Percentiles rank a stretch among this genome's conserved stretches.
Evolutionary conservation across 1,140 invertebrate genomes (phyloP).

Genomic region (Bombus confusus): DNA sequence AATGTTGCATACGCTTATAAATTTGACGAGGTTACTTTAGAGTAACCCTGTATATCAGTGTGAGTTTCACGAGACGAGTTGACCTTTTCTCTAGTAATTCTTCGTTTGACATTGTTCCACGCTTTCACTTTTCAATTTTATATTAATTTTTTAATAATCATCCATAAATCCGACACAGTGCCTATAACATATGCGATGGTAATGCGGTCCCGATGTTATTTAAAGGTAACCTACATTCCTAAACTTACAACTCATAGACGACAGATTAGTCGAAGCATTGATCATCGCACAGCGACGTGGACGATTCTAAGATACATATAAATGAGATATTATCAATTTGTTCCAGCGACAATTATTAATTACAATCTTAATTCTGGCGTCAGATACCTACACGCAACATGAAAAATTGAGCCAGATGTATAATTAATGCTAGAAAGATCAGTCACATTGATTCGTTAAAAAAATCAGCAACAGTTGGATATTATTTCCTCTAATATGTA

Average conservation of each 20-base stretch:
- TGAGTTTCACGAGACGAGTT: not conserved
- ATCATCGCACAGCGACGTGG: not conserved
- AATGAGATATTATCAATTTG: not conserved
- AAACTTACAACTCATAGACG: not conserved
- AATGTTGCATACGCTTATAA: not conserved
- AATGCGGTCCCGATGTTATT: too few species aligned
- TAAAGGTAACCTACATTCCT: too few species aligned
- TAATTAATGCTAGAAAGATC: too few species aligned
- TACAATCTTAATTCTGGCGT: not conserved
- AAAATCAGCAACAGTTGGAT: too few species aligned
- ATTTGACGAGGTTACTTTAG: not conserved
- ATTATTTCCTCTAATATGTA: too few species aligned
- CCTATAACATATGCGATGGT: not conserved
- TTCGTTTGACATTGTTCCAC: not conserved
- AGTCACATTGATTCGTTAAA: too few species aligned
- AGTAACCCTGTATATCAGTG: not conserved
- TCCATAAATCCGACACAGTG: not conserved
- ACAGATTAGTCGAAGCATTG: not conserved
- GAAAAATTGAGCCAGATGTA: too few species aligned
- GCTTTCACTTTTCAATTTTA: constrained; percentile 23
- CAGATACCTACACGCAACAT: too few species aligned
- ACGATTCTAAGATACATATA: not conserved
- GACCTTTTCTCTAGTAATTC: not conserved
- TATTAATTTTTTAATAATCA: not conserved
- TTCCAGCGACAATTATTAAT: not conserved